Evolutionary conservation across 2,888 invertebrate genomes (phyloP).

Genomic region (Metacarcinus magister): DNA sequence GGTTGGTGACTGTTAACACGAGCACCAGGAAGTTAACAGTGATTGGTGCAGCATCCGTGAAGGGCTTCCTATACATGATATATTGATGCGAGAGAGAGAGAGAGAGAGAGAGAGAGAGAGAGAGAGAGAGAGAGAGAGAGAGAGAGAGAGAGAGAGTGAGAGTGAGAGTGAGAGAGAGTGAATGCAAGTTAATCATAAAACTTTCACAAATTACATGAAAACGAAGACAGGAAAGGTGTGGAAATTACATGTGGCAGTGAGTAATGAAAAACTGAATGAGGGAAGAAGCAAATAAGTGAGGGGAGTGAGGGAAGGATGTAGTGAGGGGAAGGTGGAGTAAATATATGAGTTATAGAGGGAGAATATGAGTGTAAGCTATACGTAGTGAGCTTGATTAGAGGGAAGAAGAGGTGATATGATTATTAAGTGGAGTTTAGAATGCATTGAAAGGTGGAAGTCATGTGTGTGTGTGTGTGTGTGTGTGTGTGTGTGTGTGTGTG

Average conservation of each 20-base stretch:
- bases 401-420: neutral
- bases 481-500: conserved; percentile 53
- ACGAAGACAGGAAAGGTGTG: neutral
- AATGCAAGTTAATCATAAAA: neutral
- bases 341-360: neutral
- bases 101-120: conserved; percentile 53
- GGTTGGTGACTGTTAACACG: neutral
- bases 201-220: neutral
- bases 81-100: neutral
- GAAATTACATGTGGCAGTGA: neutral
- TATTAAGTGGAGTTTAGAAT: neutral
- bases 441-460: neutral
- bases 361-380: neutral
- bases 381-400: neutral
- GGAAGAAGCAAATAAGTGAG: neutral
- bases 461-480: conserved; percentile 29
- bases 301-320: neutral
- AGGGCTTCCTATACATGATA: neutral
- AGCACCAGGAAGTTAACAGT: neutral
- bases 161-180: neutral
- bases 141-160: neutral
- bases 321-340: neutral
- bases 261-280: neutral
- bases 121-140: conserved; percentile 31
- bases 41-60: neutral